Percentiles rank a stretch among this genome's conserved stretches.
These are phyloP conservation scores for Astyanax mexicanus DNA, from an alignment of 2,797 vertebrate genomes.

Conservation along the genomic window DNA sequence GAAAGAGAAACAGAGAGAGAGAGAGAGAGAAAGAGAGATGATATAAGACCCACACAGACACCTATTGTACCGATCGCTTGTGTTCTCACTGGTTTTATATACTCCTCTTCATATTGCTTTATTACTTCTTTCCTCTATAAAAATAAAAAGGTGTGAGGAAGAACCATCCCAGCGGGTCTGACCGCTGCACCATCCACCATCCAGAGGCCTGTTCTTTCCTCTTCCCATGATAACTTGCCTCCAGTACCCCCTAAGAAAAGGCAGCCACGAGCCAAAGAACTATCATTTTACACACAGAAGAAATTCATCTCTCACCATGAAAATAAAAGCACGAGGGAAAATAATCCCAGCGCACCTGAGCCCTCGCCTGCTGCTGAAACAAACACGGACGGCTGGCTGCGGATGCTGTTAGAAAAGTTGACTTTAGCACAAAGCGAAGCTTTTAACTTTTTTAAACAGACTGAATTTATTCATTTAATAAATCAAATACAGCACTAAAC, in stretches of 20 bases:
- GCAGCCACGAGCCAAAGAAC: neutral
- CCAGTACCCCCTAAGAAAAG: neutral
- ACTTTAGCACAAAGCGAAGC: neutral
- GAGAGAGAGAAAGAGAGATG: neutral
- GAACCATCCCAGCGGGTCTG: neutral
- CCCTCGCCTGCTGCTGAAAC: neutral
- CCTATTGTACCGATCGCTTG: neutral
- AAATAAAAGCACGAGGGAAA: neutral
- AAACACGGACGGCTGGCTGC: neutral
- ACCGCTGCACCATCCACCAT: neutral
- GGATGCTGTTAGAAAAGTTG: neutral
- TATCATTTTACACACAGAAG: neutral
- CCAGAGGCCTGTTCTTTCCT: neutral
- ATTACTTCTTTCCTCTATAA: conserved; percentile 12
- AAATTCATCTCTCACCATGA: neutral
- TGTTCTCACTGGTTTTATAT: neutral
- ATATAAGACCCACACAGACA: neutral
- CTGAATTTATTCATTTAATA: too few species aligned
- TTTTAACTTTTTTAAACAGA: neutral
- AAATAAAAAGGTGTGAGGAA: neutral
- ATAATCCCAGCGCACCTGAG: neutral
- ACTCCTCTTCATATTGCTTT: neutral
- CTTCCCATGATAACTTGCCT: neutral
- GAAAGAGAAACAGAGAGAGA: conserved; percentile 14
- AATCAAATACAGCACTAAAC: too few species aligned